Base-by-base conservation (phyloP, 2,113 vertebrate species). In the Psephotus haematonotus region DNA sequence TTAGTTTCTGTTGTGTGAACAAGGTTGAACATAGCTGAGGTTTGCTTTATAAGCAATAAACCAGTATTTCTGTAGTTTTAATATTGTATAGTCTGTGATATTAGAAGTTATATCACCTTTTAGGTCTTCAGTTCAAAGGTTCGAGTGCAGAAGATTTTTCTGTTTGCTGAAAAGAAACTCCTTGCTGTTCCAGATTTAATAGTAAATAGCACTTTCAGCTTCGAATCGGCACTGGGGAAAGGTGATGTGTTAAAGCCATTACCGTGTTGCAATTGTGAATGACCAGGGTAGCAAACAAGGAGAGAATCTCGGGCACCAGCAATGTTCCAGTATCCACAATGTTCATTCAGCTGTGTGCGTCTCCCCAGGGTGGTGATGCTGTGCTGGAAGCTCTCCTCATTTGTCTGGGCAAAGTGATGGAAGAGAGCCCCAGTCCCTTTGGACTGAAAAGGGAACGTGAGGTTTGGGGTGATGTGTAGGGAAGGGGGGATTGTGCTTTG, bases 361-460 rank as follows among this genome's bases (percentile, higher is more conserved):
- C 25, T 87, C 19, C 53, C 25, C 7, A 0, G 5, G 17, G 41
- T 23, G 43, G 6, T 31, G 37, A 4, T 74, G 49, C 49, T 47
- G 17, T 77, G 22, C 60, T 53, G 72, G 41, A 7, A 4, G 8
- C 6, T 74, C 16, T 41, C 24, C n/a, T 70, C 52, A 55, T 50
- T 91, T 3, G 1, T 4, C 55, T 7, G 6, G 28, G 22, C 31
- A 43, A 64, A 50, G 37, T 8, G 31, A n/a, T 15, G 29, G 74
- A 70, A 53, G 28, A 75, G 65, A 84, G 13, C 28, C 70, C 41
- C 4, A 0, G 1, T 65, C 27, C 19, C 47, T 23, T 12, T 6
- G 35, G 59, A 8, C 63, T n/a, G 14, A 47, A 23, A 0, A 1
- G 33, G 18, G 29, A 80, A 47, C 0, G 1, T 67, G 28, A 28